Base-by-base conservation (phyloP, 2,888 invertebrate genomes). In the Athripsodes cinereus region DNA sequence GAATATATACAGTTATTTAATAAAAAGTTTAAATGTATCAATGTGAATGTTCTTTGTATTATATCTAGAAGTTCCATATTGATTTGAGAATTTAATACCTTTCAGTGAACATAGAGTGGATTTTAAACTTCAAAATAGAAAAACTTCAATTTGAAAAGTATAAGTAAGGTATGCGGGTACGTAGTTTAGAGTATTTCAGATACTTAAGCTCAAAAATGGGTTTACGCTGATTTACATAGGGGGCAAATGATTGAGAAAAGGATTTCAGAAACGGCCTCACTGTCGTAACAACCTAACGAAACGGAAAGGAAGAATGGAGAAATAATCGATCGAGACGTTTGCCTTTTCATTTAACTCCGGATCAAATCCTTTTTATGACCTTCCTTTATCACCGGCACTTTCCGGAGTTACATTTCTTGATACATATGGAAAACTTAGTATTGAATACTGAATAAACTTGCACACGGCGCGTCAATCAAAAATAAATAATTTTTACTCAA, bases 261-360 rank as follows among this genome's bases (percentile, higher is more conserved):
- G 56, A 46, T 54, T 60, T 53, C 19, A 19, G 47, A 40, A 47
- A 56, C 53, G 47, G 54, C 22, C 18, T 50, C 48, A 48, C 51
- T 51, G 21, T 13, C 22, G 51, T 40, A 40, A 16, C n/a, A 40
- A 16, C 40, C n/a, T 22, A 57, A 49, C 48, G 50, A 48, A 50
- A 47, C 18, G 57, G 57, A 44, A 57, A 31, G 54, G 54, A 55
- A 57, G 61, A 61, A 63, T 60, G 63, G 63, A 55, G 63, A 63
- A 63, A 63, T 63, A 63, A 63, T 63, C 63, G 63, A 63, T 63
- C 51, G 63, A 56, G 59, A 63, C 61, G 63, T 63, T 63, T 63
- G 63, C 59, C 61, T 61, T 63, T 63, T 63, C 63, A 63, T 61
- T 63, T 63, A 63, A 63, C 63, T 61, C 59, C 57, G 59, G 61